Evolutionary conservation across 1,140 invertebrate species (phyloP).

Genomic region (Drosophila simulans): DNA sequence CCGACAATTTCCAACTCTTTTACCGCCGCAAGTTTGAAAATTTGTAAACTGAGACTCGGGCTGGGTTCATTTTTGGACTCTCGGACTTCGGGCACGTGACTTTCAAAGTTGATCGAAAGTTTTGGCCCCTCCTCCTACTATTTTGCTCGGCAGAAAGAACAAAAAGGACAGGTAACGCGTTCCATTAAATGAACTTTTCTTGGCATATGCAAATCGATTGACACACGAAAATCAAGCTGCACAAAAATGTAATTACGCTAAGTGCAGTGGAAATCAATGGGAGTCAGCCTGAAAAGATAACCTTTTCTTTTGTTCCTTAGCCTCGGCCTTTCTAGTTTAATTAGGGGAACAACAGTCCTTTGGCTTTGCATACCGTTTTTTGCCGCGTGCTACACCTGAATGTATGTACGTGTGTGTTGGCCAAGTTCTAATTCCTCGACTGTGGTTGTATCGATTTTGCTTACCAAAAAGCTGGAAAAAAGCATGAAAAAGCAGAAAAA

Average conservation of each 20-base stretch:
- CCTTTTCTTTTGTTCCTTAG: constrained; percentile 1
- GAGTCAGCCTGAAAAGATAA: constrained; percentile 29
- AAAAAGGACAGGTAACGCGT: constrained; percentile 2
- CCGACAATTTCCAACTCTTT: constrained; percentile 19
- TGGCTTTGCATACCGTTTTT: constrained; percentile 11
- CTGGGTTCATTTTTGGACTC: constrained; percentile 26
- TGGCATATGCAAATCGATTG: constrained; percentile 42
- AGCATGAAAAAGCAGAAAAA: not conserved
- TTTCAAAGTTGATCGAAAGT: constrained; percentile 66
- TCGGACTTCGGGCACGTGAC: constrained; percentile 54
- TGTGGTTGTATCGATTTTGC: constrained; percentile 46
- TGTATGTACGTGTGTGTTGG: constrained; percentile 12
- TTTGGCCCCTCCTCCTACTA: not conserved
- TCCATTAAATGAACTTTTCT: constrained; percentile 43
- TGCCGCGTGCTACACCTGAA: not conserved
- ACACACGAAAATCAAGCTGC: constrained; percentile 32
- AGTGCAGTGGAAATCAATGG: constrained; percentile 69
- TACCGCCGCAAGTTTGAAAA: constrained; percentile 27
- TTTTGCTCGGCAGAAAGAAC: not conserved
- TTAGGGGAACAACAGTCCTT: constrained; percentile 34
- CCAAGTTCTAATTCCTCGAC: constrained; percentile 43
- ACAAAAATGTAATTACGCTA: constrained; percentile 76
- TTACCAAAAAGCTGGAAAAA: constrained; percentile 26
- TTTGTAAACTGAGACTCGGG: constrained; percentile 53
- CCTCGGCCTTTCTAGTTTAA: constrained; percentile 13